Conservation (phyloP, 1,140 invertebrate genomes). For the Periplaneta americana region DNA sequence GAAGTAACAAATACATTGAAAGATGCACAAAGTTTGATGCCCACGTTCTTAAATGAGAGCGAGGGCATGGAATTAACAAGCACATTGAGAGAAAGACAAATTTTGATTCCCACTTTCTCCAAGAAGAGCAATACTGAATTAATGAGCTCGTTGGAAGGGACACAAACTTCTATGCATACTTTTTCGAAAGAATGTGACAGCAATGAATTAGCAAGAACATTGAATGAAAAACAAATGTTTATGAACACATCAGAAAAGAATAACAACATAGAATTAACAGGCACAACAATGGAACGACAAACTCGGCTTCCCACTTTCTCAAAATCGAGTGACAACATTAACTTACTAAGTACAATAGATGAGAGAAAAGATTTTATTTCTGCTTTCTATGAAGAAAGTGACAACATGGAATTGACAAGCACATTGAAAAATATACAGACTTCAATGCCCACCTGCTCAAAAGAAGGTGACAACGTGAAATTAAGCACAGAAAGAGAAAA, state of each 20-base stretch:
- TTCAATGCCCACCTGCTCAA: too few species aligned
- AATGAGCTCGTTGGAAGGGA: neutral
- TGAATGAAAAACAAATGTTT: neutral
- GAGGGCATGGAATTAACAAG: neutral
- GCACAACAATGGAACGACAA: too few species aligned
- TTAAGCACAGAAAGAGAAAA: too few species aligned
- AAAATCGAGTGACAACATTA: too few species aligned
- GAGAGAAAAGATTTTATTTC: neutral
- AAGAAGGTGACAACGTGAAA: too few species aligned
- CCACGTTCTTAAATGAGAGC: too few species aligned
- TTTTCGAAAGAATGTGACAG: neutral
- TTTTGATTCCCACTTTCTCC: neutral
- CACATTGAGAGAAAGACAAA: neutral
- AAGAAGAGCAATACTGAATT: neutral
- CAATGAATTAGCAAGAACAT: neutral
- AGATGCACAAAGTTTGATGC: neutral
- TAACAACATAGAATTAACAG: too few species aligned
- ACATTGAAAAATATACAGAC: too few species aligned
- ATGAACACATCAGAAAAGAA: too few species aligned
- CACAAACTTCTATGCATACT: neutral
- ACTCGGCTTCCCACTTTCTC: too few species aligned
- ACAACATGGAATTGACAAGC: neutral
- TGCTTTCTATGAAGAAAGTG: too few species aligned
- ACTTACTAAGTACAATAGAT: neutral
- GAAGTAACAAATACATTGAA: neutral